phyloP scores from a whole-genome alignment of 2,888 invertebrate species.

The Nomada fucata region DNA sequence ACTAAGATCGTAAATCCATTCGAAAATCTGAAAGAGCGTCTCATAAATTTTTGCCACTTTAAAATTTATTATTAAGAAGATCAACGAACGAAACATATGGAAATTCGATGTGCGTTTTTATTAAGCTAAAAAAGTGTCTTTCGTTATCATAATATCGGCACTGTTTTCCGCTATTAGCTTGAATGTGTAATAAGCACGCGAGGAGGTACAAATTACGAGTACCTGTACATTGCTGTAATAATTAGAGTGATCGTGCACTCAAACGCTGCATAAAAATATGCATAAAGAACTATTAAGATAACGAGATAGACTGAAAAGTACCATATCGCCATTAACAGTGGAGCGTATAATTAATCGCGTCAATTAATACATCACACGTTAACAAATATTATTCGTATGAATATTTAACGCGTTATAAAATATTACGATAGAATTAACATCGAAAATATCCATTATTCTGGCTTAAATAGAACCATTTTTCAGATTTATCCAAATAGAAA shows the following conservation, averaged over 20 bases:
- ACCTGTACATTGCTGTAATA: not conserved
- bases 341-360: not conserved
- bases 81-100: no score
- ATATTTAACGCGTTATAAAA: no score
- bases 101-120: no score
- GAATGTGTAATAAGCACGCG: not conserved
- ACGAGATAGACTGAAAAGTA: not conserved
- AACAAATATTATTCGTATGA: no score
- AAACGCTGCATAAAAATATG: not conserved
- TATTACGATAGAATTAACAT: no score
- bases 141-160: not conserved
- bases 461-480: no score
- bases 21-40: not conserved
- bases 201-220: not conserved
- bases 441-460: no score
- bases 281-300: not conserved
- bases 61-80: no score
- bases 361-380: no score
- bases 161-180: slow-evolving; percentile 2
- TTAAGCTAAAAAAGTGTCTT: not conserved
- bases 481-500: no score
- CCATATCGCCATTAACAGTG: not conserved
- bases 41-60: not conserved
- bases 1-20: not conserved
- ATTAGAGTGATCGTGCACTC: not conserved